These are phyloP conservation scores for Melieria picta DNA, from an alignment of 2,888 invertebrate genomes.

Conservation along the genomic window DNA sequence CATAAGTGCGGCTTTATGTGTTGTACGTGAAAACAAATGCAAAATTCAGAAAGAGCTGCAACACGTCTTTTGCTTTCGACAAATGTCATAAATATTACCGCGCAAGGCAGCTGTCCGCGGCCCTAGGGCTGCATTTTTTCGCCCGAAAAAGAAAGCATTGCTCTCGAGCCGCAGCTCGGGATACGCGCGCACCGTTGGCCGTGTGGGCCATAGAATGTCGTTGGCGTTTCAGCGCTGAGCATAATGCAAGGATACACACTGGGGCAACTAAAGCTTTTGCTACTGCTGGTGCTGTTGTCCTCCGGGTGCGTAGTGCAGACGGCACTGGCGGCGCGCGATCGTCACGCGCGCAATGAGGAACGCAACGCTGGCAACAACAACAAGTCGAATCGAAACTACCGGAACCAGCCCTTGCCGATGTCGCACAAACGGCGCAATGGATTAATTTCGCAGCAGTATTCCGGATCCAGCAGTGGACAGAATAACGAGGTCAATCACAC, in stretches of 20 bases:
- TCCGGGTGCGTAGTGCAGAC: constrained; percentile 53
- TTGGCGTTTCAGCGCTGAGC: constrained; percentile 38
- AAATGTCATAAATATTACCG: no score
- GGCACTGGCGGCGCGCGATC: constrained; percentile 53
- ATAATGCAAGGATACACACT: constrained; percentile 53
- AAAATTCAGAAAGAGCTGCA: no score
- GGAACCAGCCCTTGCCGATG: no score
- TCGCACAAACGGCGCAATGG: constrained; percentile 25
- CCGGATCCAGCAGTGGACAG: constrained; percentile 31
- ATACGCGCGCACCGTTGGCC: no score
- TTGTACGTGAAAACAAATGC: no score
- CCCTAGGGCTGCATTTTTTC: no score
- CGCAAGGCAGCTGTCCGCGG: no score
- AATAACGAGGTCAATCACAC: constrained; percentile 64
- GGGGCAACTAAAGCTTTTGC: constrained; percentile 49
- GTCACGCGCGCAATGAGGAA: constrained; percentile 37
- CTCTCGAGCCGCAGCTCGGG: no score
- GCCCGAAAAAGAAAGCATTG: no score
- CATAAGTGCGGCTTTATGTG: no score
- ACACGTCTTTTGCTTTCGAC: no score
- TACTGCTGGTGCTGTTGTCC: constrained; percentile 55
- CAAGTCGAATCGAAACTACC: no score
- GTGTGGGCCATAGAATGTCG: constrained; percentile 43
- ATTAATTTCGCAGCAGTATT: neutral
- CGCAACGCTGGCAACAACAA: constrained; percentile 9